Percentiles rank a stretch among this genome's conserved stretches.
Conservation (phyloP, 1,140 invertebrate species). For the Calephelis virginiensis region DNA sequence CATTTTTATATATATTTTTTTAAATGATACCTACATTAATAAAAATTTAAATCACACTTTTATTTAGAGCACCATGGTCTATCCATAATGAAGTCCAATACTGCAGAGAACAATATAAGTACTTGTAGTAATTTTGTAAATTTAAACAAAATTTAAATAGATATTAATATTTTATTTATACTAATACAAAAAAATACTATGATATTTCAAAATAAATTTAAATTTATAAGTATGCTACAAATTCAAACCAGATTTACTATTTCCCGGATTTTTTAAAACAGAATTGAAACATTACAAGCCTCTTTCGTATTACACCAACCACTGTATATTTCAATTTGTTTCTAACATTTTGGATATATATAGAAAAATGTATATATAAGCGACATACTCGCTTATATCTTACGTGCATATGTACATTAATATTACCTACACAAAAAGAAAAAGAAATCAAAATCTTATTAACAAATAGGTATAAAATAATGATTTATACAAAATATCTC, state of each 20-base stretch:
- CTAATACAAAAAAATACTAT: not conserved
- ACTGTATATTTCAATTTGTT: not conserved
- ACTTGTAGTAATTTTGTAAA: constrained; percentile 1
- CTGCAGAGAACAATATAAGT: constrained; percentile 2
- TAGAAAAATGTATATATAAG: constrained; percentile 5
- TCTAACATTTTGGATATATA: not conserved
- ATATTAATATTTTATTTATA: not conserved
- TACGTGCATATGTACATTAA: constrained; percentile 4
- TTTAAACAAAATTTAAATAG: constrained; percentile 15
- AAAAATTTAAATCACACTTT: not conserved
- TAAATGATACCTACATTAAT: constrained; percentile 8
- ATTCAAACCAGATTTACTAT: too few relatives aligned
- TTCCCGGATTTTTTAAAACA: too few relatives aligned
- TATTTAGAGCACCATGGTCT: constrained; percentile 9
- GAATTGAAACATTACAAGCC: not conserved
- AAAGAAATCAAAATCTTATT: constrained; percentile 2
- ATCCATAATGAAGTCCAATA: not conserved
- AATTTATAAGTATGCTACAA: too few relatives aligned
- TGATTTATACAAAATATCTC: constrained; percentile 12
- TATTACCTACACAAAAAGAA: constrained; percentile 11
- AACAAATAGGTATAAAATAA: constrained; percentile 15
- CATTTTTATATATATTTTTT: constrained; percentile 1
- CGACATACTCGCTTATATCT: not conserved
- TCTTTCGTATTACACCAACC: not conserved
- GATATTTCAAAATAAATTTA: not conserved